phyloP scores from a whole-genome alignment of 2,797 vertebrate genomes.

The Ataeniobius toweri region DNA sequence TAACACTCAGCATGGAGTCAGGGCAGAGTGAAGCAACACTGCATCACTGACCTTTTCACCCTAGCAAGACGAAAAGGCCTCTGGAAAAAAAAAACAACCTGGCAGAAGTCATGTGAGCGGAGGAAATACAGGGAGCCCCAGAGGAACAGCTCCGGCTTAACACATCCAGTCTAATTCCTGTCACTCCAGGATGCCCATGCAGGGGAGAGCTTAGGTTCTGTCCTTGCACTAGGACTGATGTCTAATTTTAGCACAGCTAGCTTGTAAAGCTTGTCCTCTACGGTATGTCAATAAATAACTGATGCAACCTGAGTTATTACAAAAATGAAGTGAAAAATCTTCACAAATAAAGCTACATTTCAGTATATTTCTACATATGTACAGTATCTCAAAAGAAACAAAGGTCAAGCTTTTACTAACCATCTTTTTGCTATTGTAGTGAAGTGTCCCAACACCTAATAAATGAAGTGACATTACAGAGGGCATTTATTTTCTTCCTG shows the following conservation, averaged over 20 bases:
- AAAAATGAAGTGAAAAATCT: not conserved
- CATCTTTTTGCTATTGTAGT: not conserved
- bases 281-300: not conserved
- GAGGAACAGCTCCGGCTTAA: conserved; percentile 52
- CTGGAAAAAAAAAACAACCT: conserved; percentile 31
- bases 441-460: not conserved
- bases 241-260: conserved; percentile 2
- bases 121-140: conserved; percentile 33
- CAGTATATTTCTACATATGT: not conserved
- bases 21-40: conserved; percentile 29
- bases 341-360: not conserved
- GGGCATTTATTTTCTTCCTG: not conserved
- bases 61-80: conserved; percentile 22
- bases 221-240: conserved; percentile 19
- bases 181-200: conserved; percentile 27
- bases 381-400: not conserved
- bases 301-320: not conserved
- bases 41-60: conserved; percentile 67
- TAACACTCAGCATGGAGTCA: conserved; percentile 29
- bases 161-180: conserved; percentile 38
- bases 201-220: conserved; percentile 30
- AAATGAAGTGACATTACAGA: not conserved
- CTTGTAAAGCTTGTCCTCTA: not conserved
- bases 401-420: not conserved
- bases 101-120: conserved; percentile 50